Evolutionary conservation across 2,113 vertebrate genomes (phyloP).

Genomic region (Phrynosoma blainvillii): DNA sequence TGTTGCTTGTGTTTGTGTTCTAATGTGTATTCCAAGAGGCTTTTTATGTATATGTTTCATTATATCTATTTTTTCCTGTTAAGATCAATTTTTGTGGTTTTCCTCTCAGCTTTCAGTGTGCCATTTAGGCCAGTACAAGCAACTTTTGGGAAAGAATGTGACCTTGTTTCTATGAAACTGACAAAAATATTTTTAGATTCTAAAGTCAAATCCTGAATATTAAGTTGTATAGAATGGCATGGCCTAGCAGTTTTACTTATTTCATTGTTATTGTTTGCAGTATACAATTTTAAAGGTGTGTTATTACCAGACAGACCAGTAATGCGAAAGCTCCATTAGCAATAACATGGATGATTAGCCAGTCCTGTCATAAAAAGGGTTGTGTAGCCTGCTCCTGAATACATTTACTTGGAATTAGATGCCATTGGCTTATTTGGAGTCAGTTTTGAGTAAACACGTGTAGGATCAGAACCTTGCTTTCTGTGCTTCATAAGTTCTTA

Average conservation of each 20-base stretch:
- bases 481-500: background rate
- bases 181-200: background rate
- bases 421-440: background rate
- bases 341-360: background rate
- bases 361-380: slow-evolving; percentile 18
- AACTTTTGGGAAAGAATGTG: background rate
- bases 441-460: background rate
- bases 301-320: slow-evolving; percentile 1
- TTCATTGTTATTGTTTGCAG: background rate
- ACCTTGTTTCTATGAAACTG: background rate
- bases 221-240: background rate
- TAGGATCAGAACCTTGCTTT: background rate
- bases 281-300: background rate
- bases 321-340: slow-evolving; percentile 25
- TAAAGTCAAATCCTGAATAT: background rate
- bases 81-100: background rate
- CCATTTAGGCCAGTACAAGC: background rate
- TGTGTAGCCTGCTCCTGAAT: background rate
- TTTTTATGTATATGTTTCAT: fast-evolving
- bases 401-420: background rate
- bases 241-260: slow-evolving; percentile 7
- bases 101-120: too few relatives aligned
- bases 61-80: fast-evolving
- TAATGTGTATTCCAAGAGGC: background rate
- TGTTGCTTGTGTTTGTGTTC: background rate